Percentiles rank a stretch among this genome's conserved stretches.
phyloP scores from a whole-genome alignment of 2,888 invertebrate genomes.

The Corbicula japonica region DNA sequence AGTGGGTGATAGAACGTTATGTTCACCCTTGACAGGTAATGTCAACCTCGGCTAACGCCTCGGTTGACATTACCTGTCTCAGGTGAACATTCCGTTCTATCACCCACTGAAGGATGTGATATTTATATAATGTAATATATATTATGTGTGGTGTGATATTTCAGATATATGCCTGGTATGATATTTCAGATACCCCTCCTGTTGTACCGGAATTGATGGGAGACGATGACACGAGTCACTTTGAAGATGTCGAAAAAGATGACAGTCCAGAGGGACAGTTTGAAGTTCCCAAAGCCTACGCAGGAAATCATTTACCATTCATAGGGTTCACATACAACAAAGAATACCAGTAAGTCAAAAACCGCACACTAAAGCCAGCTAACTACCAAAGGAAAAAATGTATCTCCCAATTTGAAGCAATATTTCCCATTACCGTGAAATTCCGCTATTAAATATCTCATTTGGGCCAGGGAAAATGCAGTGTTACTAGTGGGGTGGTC shows the following conservation, averaged over 20 bases:
- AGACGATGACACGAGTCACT: slow-evolving; percentile 99
- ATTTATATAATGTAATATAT: no score
- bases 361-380: neutral
- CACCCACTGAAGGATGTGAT: no score
- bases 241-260: slow-evolving; percentile 98
- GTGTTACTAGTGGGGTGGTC: no score
- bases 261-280: slow-evolving; percentile 96
- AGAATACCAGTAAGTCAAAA: slow-evolving; percentile 91
- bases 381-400: neutral
- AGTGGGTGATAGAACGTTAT: no score
- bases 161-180: neutral
- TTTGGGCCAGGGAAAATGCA: no score
- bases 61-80: no score
- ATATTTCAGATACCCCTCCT: slow-evolving; percentile 91
- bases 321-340: slow-evolving; percentile 96
- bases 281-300: slow-evolving; percentile 98
- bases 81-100: no score
- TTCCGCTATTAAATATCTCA: no score
- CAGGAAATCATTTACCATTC: slow-evolving; percentile 99
- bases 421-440: no score
- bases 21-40: no score
- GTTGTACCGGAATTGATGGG: slow-evolving; percentile 98
- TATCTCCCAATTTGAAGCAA: no score
- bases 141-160: neutral
- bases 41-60: no score